Conservation (phyloP, 2,797 vertebrate species). For the Crenuchus spilurus region DNA sequence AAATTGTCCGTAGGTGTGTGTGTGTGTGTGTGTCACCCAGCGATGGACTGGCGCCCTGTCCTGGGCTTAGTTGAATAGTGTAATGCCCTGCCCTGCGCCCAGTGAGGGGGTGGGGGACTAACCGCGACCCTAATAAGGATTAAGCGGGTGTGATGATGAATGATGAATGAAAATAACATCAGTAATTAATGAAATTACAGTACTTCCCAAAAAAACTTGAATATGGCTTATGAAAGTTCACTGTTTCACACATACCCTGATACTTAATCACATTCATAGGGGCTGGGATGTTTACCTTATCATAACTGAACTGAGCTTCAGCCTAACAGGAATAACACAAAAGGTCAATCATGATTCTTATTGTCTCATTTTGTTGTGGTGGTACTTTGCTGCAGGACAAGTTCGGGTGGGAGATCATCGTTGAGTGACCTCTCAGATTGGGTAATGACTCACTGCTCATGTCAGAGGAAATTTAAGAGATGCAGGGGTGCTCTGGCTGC, state of each 20-base stretch:
- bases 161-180: no score
- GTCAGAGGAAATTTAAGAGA: constrained; percentile 14
- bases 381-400: not conserved
- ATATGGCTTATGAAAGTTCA: no score
- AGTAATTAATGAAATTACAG: no score
- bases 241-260: not conserved
- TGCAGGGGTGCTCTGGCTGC: not conserved
- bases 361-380: not conserved
- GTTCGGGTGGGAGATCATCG: not conserved
- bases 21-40: no score
- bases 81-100: no score
- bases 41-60: no score
- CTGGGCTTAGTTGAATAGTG: no score
- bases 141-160: no score
- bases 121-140: no score
- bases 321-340: constrained; percentile 2
- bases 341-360: not conserved
- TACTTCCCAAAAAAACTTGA: no score
- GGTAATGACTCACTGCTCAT: not conserved
- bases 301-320: constrained; percentile 2
- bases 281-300: not conserved
- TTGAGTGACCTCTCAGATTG: not conserved
- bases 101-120: no score
- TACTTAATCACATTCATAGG: not conserved
- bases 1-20: no score